Evolutionary conservation across 2,888 invertebrate species (phyloP).

Genomic region (Ariolimax columbianus): DNA sequence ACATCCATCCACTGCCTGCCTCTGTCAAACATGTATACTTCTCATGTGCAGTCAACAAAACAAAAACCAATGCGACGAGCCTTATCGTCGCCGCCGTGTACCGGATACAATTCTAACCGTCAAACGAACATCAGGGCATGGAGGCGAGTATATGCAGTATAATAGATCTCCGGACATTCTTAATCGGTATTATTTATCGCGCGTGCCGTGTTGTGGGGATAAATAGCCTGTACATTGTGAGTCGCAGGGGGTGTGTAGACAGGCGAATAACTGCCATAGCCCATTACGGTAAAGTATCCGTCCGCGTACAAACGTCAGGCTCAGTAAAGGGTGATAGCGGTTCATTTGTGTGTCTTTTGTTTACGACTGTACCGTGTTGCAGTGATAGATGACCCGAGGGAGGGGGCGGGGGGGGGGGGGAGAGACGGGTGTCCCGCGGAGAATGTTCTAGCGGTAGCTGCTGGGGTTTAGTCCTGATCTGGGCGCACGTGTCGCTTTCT

Average conservation of each 20-base stretch:
- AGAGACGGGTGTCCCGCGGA: not conserved
- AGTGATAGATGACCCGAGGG: slow-evolving; percentile 1
- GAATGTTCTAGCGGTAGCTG: not conserved
- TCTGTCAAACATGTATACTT: too few species aligned
- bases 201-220: not conserved
- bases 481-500: not conserved
- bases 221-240: not conserved
- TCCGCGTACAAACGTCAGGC: not conserved
- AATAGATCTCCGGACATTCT: not conserved
- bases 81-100: too few species aligned
- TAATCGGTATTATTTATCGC: not conserved
- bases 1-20: too few species aligned
- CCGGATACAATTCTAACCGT: not conserved
- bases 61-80: too few species aligned
- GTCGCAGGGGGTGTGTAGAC: not conserved
- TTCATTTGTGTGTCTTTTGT: not conserved
- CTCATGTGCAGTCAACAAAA: too few species aligned
- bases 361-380: not conserved
- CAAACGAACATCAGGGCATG: not conserved
- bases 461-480: not conserved
- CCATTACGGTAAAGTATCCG: not conserved
- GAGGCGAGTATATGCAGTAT: not conserved
- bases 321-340: not conserved
- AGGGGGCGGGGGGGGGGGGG: not conserved
- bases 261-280: not conserved